Evolutionary conservation across 2,797 vertebrate species (phyloP), one percentile per base, ranked within the genome.

Genomic region (Phyllotis vaccarum): DNA sequence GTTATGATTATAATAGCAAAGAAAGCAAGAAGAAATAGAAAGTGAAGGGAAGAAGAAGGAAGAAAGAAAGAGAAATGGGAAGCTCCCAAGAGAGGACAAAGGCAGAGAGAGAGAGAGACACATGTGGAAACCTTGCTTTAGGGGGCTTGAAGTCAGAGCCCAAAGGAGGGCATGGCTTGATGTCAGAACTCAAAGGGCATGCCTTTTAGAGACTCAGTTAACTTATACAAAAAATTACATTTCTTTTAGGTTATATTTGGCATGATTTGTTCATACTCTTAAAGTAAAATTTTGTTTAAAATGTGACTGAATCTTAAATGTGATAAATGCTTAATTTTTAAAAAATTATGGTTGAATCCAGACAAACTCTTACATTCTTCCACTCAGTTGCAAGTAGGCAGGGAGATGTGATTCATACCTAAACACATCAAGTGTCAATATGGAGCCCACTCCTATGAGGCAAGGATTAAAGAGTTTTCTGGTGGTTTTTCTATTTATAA

Each of bases 231-330:
- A 70, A 52, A 62, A 60, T 31, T 40, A 1, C 52, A 27, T 82
- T 92, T 86, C n/a, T 14, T 74, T 92, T 46, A 91, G 62, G 29
- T n/a, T 70, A 3, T 19, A 24, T 58, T 95, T 76, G 62, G 3
- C 29, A 16, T 40, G 54, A 68, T 58, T 86, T 19, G 29, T 72
- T 90, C 37, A 54, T 27, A 83, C 8, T 27, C 74, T 64, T 76
- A 54, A 89, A 81, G 40, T 86, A 68, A 86, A 64, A 75, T 74
- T 93, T 81, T 86, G 60, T 19, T 82, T 72, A 62, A 93, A 83
- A 78, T n/a, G 13, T 40, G 40, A 37, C 27, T 40, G 27, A 56
- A 37, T 91, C 16, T n/a, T n/a, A n/a, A n/a, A n/a, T n/a, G n/a
- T n/a, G n/a, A n/a, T n/a, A n/a, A n/a, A n/a, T n/a, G n/a, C n/a